phyloP scores from a whole-genome alignment of 2,797 vertebrate species.

The Hydrophis major region DNA sequence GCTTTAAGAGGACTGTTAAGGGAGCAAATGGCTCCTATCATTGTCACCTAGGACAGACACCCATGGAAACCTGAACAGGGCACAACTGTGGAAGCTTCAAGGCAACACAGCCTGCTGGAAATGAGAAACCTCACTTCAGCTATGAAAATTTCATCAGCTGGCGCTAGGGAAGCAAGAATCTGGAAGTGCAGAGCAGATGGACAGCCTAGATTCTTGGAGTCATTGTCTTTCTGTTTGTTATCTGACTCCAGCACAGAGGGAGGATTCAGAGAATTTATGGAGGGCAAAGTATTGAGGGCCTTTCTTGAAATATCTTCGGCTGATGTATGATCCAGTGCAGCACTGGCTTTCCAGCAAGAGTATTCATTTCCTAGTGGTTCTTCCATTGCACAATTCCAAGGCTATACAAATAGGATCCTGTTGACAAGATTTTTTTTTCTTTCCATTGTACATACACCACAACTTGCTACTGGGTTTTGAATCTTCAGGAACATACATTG shows the following conservation, averaged over 20 bases:
- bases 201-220: constrained; percentile 73
- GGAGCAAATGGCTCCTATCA: constrained; percentile 37
- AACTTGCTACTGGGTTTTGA: neutral
- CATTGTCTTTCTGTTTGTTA: constrained; percentile 76
- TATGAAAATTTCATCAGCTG: constrained; percentile 77
- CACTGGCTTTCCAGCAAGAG: constrained; percentile 15
- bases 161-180: constrained; percentile 63
- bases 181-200: constrained; percentile 73
- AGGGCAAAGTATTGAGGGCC: constrained; percentile 64
- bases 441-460: constrained; percentile 28
- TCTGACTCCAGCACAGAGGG: constrained; percentile 64
- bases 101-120: constrained; percentile 60
- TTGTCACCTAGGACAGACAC: constrained; percentile 33
- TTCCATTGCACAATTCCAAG: constrained; percentile 46
- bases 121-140: constrained; percentile 66
- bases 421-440: constrained; percentile 30
- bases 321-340: constrained; percentile 50
- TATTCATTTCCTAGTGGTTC: constrained; percentile 26
- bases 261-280: constrained; percentile 75
- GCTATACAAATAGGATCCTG: constrained; percentile 18
- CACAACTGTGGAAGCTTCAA: constrained; percentile 63
- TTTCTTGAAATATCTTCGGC: constrained; percentile 72
- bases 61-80: constrained; percentile 57
- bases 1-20: constrained; percentile 16
- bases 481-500: neutral